Evolutionary conservation across 2,797 vertebrate genomes (phyloP).

Genomic region (Onychomys leucogaster): DNA sequence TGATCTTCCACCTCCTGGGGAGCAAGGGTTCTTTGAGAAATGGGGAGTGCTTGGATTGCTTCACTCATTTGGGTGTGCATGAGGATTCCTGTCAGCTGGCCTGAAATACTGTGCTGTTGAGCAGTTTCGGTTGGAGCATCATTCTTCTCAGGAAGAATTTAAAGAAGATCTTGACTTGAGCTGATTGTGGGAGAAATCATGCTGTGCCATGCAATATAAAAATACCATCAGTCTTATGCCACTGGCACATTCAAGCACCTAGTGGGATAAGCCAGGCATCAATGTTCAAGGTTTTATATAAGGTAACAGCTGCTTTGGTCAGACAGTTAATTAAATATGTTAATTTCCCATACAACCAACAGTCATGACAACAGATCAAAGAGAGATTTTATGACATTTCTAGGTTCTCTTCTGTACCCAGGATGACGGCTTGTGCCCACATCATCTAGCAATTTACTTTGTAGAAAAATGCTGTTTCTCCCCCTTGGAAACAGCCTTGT

Average conservation of each 20-base stretch:
- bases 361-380: slow-evolving; percentile 89
- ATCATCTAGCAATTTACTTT: slow-evolving; percentile 81
- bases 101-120: slow-evolving; percentile 82
- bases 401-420: slow-evolving; percentile 86
- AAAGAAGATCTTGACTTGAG: slow-evolving; percentile 88
- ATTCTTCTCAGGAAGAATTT: slow-evolving; percentile 87
- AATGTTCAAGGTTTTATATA: slow-evolving; percentile 89
- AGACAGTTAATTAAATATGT: slow-evolving; percentile 92
- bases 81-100: slow-evolving; percentile 80
- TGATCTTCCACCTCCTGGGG: slow-evolving; percentile 67
- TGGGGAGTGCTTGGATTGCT: slow-evolving; percentile 77
- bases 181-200: slow-evolving; percentile 82
- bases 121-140: slow-evolving; percentile 79
- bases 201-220: slow-evolving; percentile 86
- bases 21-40: slow-evolving; percentile 75
- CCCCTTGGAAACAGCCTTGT: slow-evolving; percentile 76
- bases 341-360: slow-evolving; percentile 89
- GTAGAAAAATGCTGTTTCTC: slow-evolving; percentile 68
- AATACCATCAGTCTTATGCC: slow-evolving; percentile 87
- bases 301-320: slow-evolving; percentile 93
- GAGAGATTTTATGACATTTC: slow-evolving; percentile 90
- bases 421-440: slow-evolving; percentile 81
- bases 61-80: slow-evolving; percentile 68
- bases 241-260: slow-evolving; percentile 87
- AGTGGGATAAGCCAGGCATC: slow-evolving; percentile 85